Evolutionary conservation across 2,888 invertebrate species (phyloP), one percentile per base, ranked within the genome.

Genomic region (Drosophila melanocephala): DNA sequence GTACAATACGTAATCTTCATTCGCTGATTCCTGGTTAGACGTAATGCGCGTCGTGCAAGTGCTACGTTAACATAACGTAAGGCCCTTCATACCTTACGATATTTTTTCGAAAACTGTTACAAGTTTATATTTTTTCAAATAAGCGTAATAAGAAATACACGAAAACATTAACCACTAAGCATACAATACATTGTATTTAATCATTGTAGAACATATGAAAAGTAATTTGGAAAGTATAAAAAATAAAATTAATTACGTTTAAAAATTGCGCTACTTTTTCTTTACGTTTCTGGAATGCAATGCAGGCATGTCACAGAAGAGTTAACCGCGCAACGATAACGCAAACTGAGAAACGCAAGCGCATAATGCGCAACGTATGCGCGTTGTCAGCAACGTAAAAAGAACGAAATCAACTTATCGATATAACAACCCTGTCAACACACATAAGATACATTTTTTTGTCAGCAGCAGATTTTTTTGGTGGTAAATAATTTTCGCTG

Each of bases 361-460:
- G 67, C 62, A 65, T 51, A 44, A 9, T 74, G 57, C 4, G 60
- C 22, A 33, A 64, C 73, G 73, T 63, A 50, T 33, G 10, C 67
- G 61, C 60, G 61, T 22, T 37, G 14, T 26, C 30, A 30, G 19
- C 28, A 56, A 50, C 58, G 60, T 59, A 39, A 64, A 9, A 22
- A 16, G 6, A 69, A 52, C 6, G 26, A 47, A 72, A 12, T 32
- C 2, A 51, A 66, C 26, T 66, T 64, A 77, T 72, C 78, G 73
- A 61, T 47, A 55, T 53, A 70, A 16, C 80, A 75, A 64, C 80
- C 44, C 77, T 78, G 76, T 39, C 12, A 63, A 57, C 37, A 63
- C 81, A 73, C 62, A 81, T 60, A 81, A 80, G 79, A 83, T 81
- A 82, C 81, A 82, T 81, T 81, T 81, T 81, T 82, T 81, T 77